Percentiles rank a stretch among this genome's conserved stretches.
Conservation (phyloP, 2,113 vertebrate genomes). For the Malurus cyaneus region DNA sequence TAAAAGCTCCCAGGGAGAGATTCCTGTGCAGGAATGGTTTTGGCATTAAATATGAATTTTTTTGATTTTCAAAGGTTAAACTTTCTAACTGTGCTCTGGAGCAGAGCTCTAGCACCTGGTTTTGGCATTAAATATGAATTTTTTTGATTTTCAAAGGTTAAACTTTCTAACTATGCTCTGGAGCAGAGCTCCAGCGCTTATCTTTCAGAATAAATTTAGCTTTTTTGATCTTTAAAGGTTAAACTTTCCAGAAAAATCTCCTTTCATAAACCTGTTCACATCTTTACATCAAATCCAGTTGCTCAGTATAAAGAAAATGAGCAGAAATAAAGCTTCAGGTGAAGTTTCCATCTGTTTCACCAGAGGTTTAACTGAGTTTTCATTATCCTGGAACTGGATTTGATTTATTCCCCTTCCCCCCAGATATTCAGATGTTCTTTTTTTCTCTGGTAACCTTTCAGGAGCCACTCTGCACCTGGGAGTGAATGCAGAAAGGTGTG, state of each 20-base stretch:
- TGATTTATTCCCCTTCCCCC: not conserved
- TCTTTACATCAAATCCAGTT: not conserved
- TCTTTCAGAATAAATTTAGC: too few relatives aligned
- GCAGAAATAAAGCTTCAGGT: not conserved
- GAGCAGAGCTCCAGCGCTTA: too few relatives aligned
- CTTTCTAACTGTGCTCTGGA: not conserved
- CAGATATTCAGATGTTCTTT: not conserved
- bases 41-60: not conserved
- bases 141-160: not conserved
- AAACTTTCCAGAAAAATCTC: not conserved
- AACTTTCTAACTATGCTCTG: not conserved
- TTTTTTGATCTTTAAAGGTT: not conserved
- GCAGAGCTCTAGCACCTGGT: not conserved
- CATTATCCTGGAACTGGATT: not conserved
- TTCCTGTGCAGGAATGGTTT: not conserved
- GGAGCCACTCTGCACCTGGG: not conserved
- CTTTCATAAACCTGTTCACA: not conserved
- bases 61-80: not conserved
- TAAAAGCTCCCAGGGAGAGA: not conserved
- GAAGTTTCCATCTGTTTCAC: not conserved
- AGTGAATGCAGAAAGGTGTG: not conserved
- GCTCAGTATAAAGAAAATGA: not conserved
- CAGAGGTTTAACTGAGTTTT: not conserved
- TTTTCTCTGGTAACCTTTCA: not conserved
- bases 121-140: fast-evolving